Base-by-base conservation (phyloP, 2,797 vertebrate species). In the Chromis chromis region DNA sequence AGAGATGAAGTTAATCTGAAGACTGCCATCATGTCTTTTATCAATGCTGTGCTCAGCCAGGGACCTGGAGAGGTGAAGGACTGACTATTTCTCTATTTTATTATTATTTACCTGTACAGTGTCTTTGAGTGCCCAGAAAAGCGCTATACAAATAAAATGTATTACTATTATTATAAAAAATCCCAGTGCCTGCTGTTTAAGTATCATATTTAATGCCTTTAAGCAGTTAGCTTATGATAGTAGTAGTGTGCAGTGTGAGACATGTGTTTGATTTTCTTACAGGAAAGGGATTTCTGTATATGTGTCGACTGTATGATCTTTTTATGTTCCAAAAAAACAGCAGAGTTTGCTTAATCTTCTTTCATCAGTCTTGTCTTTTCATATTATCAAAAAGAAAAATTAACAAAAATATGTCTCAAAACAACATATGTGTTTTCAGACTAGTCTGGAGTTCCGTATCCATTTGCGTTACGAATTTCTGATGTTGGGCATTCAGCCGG, bases 11-110 rank as follows among this genome's bases (percentile, higher is more conserved):
- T 98, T 60, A 97, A 90, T 86, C 94, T 99, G 77, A 99, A 99
- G 92, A 99, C 97, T 0, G 96, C 97, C 73, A 96, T 98, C 86
- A 98, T 99, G 98, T 98, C 96, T 81, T 98, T 99, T 91, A 97
- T 99, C 89, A 99, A 99, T 0, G 98, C 98, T 0, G 95, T 97
- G 65, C 94, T 99, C 46, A 99, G 96, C 65, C 96, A 98, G 88
- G 98, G 97, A 10, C 95, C 96, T 3, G 98, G 97, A 65, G 96
- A 97, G 96, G 98, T 98, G 88, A 95, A 10, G 3, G 6, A 14
- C 28, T 13, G 10, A 6, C 10, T 22, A 13, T 13, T 49, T 48
- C 46, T 36, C 33, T 25, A 4, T 25, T 25, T 25, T 25, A n/a
- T 25, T 25, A 25, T 2, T 25, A 25, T 25, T 25, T 25, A 25